Percentiles rank a stretch among this genome's conserved stretches.
These are phyloP conservation scores for Epizoanthus rinbou DNA, from an alignment of 92 coral and sea anemone genomes.

Conservation along the genomic window DNA sequence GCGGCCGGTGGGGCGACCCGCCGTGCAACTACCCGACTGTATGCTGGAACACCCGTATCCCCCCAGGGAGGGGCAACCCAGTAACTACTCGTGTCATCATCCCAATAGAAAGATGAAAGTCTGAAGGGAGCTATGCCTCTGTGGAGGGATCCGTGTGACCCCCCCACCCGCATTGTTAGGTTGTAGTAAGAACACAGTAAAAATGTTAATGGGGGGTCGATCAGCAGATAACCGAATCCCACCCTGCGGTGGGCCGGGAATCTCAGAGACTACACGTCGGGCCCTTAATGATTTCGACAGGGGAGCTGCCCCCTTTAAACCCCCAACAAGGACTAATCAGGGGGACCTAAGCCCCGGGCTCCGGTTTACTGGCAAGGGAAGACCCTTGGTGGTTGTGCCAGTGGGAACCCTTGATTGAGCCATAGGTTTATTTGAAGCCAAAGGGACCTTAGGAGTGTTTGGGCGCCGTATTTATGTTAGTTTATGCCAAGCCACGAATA, in stretches of 20 bases:
- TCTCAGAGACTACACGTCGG: slow-evolving; percentile 10
- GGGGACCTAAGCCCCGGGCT: no score
- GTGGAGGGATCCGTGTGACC: slow-evolving; percentile 37
- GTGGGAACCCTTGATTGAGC: no score
- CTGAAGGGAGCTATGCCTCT: slow-evolving; percentile 36
- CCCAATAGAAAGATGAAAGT: slow-evolving; percentile 24
- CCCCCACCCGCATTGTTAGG: slow-evolving; percentile 19
- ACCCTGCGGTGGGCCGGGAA: neutral
- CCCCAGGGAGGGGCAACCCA: slow-evolving; percentile 21
- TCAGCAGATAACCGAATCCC: slow-evolving; percentile 3
- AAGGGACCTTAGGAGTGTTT: no score
- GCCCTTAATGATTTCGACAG: neutral
- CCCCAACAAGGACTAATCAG: neutral
- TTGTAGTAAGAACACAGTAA: neutral
- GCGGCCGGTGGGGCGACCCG: slow-evolving; percentile 16
- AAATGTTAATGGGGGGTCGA: slow-evolving; percentile 2
- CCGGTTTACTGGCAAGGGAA: no score
- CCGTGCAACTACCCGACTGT: slow-evolving; percentile 50
- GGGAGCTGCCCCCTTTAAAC: neutral
- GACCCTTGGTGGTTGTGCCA: no score
- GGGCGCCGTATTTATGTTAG: no score
- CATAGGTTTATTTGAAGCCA: no score
- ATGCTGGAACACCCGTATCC: slow-evolving; percentile 56
- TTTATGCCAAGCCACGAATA: no score
- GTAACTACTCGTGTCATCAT: slow-evolving; percentile 1